Evolutionary conservation across 1,140 invertebrate species (phyloP), one percentile per base, ranked within the genome.

Genomic region (Drosophila asahinai): DNA sequence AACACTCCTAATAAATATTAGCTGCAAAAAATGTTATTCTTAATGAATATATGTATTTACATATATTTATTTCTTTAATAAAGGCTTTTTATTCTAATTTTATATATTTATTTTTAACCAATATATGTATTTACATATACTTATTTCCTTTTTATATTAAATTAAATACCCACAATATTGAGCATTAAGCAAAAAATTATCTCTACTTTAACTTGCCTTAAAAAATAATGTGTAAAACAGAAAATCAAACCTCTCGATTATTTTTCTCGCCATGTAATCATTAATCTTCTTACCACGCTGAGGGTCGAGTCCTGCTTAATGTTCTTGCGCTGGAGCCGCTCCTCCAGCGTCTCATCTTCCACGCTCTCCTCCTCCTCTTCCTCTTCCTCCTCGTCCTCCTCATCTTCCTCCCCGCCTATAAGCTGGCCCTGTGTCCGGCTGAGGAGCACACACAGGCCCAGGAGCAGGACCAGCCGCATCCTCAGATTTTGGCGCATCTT

Each of bases 381-480:
- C 42, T 84, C 87, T 42, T 92, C 90, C 51, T 92, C 90, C 27
- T 91, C 91, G 45, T 92, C 91, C 57, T 91, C 90, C 43, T 92
- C 91, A 11, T 92, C 86, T 49, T 92, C 87, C 30, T 91, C 81
- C 25, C 74, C 84, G 11, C 80, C 84, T 57, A 92, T 92, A 8
- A 92, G 57, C 57, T 92, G 91, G 0, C 70, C 77, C 52, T 91
- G 86, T 27, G 61, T 76, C 25, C 82, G 45, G 9, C 48, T 25
- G 8, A 87, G 49, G 8, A 90, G 66, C 38, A 91, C 40, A 22
- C 87, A 91, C 38, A 90, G 30, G 3, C 66, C 87, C 42, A 90
- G 62, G 6, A 86, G 67, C 40, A 90, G 68, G 27, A 86, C 55
- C 22, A 80, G 52, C 0, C 63, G 60, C 47, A 79, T 47, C 59